A percentile compares a stretch with the other conserved stretches of the same genome.
phyloP scores from a whole-genome alignment of 2,797 vertebrate species.

The Echeneis naucrates region DNA sequence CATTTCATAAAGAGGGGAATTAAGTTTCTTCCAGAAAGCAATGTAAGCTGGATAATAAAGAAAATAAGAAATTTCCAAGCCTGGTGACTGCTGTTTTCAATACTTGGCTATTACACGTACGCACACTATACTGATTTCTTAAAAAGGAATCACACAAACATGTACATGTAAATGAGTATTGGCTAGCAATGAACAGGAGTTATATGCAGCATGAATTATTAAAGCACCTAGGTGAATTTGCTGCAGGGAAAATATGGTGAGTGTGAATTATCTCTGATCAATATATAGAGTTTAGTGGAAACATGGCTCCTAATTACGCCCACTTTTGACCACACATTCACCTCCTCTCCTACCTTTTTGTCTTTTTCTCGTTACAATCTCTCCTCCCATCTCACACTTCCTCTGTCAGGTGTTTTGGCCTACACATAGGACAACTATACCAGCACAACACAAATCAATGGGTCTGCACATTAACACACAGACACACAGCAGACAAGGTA shows the following conservation, averaged over 20 bases:
- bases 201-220: conserved; percentile 69
- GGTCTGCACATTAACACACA: conserved; percentile 65
- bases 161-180: conserved; percentile 31
- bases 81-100: conserved; percentile 26
- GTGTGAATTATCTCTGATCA: conserved; percentile 75
- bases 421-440: conserved; percentile 57
- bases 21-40: conserved; percentile 15
- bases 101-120: conserved; percentile 5
- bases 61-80: conserved; percentile 11
- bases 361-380: conserved; percentile 57
- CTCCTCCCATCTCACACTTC: conserved; percentile 66
- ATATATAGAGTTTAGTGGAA: conserved; percentile 74
- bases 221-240: conserved; percentile 51
- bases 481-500: conserved; percentile 66
- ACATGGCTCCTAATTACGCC: conserved; percentile 76
- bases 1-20: conserved; percentile 15
- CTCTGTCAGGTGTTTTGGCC: conserved; percentile 67
- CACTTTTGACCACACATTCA: conserved; percentile 70
- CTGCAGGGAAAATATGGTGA: conserved; percentile 60
- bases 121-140: conserved; percentile 15
- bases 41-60: conserved; percentile 5
- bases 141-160: conserved; percentile 32
- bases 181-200: conserved; percentile 30
- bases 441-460: conserved; percentile 72
- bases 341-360: conserved; percentile 69